Percentiles rank a stretch among this genome's conserved stretches.
Evolutionary conservation across 2,113 vertebrate genomes (phyloP).

Genomic region (Semnornis frantzii): DNA sequence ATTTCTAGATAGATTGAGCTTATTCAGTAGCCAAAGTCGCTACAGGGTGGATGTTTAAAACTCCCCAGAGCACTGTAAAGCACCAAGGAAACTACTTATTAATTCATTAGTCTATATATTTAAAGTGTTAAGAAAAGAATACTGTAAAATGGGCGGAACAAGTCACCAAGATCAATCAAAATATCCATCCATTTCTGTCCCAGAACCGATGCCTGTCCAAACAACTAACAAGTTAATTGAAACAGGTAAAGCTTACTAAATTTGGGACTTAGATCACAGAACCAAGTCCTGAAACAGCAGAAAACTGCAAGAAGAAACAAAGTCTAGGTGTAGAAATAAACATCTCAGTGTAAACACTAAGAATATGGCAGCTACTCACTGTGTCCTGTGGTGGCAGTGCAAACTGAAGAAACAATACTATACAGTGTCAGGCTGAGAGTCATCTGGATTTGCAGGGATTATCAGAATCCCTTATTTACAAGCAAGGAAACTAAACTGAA

Average conservation of each 20-base stretch:
- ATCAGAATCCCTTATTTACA: neutral
- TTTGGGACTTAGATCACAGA: neutral
- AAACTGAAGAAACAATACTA: neutral
- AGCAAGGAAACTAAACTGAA: neutral
- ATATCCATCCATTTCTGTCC: neutral
- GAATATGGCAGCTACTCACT: neutral
- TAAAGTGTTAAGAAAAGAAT: neutral
- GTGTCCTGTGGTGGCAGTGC: neutral
- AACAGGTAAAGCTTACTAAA: neutral
- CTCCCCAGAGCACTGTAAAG: neutral
- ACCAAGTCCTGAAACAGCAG: neutral
- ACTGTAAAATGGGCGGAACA: neutral
- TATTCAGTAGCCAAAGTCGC: neutral
- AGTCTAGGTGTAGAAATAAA: neutral
- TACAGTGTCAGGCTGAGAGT: neutral
- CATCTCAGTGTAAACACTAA: neutral
- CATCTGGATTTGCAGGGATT: neutral
- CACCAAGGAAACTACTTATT: neutral
- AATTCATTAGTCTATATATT: neutral
- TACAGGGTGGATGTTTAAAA: neutral
- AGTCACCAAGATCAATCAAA: neutral
- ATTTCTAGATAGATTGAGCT: neutral
- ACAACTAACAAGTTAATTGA: neutral
- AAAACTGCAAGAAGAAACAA: neutral
- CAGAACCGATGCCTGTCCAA: neutral